These are phyloP conservation scores for Patella ulyssiponensis DNA, from an alignment of 2,888 invertebrate species.

Conservation along the genomic window DNA sequence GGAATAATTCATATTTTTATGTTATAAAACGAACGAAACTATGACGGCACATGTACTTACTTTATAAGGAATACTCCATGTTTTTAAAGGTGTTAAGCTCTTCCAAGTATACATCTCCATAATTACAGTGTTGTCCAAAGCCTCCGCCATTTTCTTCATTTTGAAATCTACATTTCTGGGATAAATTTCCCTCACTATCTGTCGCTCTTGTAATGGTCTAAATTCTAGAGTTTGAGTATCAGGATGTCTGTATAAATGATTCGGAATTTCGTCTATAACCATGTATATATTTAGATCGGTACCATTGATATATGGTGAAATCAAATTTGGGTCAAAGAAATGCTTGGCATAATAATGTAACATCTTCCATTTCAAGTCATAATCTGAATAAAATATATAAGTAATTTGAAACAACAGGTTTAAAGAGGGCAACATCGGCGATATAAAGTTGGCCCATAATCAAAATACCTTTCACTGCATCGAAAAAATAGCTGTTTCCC, in stretches of 20 bases:
- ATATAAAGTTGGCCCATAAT: too few relatives aligned
- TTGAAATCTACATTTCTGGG: background rate
- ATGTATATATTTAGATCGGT: constrained; percentile 48
- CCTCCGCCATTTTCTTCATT: background rate
- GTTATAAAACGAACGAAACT: too few relatives aligned
- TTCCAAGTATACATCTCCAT: constrained; percentile 56
- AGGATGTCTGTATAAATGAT: constrained; percentile 39
- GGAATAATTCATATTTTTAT: too few relatives aligned
- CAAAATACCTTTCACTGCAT: too few relatives aligned
- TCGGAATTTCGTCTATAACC: constrained; percentile 46
- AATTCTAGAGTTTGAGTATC: constrained; percentile 13
- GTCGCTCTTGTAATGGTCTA: background rate
- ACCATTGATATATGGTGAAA: constrained; percentile 67
- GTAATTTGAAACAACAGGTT: too few relatives aligned
- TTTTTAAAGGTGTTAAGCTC: constrained; percentile 47
- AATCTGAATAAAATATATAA: constrained; percentile 76
- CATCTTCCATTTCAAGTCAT: constrained; percentile 86
- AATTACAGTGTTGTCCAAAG: background rate
- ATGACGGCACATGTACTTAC: constrained; percentile 35
- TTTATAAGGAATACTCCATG: constrained; percentile 53
- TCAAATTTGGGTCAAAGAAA: constrained; percentile 80
- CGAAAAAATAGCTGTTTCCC: too few relatives aligned
- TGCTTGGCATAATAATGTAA: constrained; percentile 89
- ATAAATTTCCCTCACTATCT: background rate
- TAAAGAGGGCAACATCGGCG: too few relatives aligned